phyloP scores from a whole-genome alignment of 2,113 vertebrate species.

The Phalacrocorax aristotelis region DNA sequence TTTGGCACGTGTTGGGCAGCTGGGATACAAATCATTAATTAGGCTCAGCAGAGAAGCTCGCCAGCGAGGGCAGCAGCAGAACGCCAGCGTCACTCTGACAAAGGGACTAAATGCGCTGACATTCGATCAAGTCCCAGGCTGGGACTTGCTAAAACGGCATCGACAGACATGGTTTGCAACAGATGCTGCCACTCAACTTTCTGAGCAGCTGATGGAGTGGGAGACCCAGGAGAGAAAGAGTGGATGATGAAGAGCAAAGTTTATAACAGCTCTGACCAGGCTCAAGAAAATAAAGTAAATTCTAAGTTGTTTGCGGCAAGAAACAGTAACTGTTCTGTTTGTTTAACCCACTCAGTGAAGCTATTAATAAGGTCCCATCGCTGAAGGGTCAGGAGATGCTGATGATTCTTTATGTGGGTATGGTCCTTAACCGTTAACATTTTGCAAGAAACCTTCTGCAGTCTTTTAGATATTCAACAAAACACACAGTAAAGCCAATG shows the following conservation, averaged over 20 bases:
- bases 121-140: neutral
- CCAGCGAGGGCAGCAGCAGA: neutral
- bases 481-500: neutral
- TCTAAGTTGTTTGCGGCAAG: neutral
- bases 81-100: neutral
- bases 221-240: neutral
- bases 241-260: neutral
- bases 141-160: neutral
- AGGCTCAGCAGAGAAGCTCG: neutral
- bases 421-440: neutral
- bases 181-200: neutral
- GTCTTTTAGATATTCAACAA: neutral
- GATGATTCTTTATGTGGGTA: neutral
- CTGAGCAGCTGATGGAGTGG: neutral
- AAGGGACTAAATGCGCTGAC: neutral
- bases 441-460: neutral
- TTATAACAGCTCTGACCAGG: neutral
- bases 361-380: neutral
- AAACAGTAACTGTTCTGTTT: neutral
- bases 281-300: neutral
- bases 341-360: neutral
- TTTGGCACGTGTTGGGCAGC: slow-evolving; percentile 29
- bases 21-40: slow-evolving; percentile 39
- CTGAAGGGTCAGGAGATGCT: neutral
- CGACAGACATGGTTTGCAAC: neutral